A percentile compares a stretch with the other conserved stretches of the same genome.
Evolutionary conservation across 2,888 invertebrate genomes (phyloP).

Genomic region (Beris morrisii): DNA sequence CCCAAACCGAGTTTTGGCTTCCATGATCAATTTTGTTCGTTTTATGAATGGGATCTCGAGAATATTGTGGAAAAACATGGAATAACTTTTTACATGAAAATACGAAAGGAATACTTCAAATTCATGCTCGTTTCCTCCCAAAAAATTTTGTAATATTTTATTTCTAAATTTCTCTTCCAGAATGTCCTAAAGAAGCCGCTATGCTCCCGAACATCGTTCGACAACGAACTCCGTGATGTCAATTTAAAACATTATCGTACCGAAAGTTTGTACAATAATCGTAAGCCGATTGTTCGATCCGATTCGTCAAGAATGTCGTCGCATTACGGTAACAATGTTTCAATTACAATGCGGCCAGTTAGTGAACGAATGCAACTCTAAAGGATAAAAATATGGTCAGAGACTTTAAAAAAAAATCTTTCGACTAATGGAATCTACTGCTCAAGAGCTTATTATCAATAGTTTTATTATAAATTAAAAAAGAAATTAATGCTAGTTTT

Average conservation of each 20-base stretch:
- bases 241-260: slow-evolving; percentile 32
- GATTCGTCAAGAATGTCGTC: slow-evolving; percentile 31
- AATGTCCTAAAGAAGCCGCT: slow-evolving; percentile 27
- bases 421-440: slow-evolving; percentile 2
- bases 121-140: too few species aligned
- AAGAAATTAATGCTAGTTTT: slow-evolving; percentile 4
- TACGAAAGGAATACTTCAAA: too few species aligned
- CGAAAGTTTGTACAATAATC: slow-evolving; percentile 21
- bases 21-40: too few species aligned
- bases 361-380: slow-evolving; percentile 28
- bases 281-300: slow-evolving; percentile 22
- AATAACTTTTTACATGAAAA: too few species aligned
- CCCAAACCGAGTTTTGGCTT: too few species aligned
- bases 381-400: neutral
- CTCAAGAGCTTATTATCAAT: slow-evolving; percentile 21
- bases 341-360: slow-evolving; percentile 10
- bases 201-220: slow-evolving; percentile 24
- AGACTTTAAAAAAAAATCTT: neutral
- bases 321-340: slow-evolving; percentile 26
- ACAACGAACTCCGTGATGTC: slow-evolving; percentile 30
- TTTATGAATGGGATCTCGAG: too few species aligned
- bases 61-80: too few species aligned
- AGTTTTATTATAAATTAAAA: slow-evolving; percentile 10
- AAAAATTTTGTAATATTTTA: too few species aligned
- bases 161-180: neutral